Base-by-base conservation (phyloP, 2,797 vertebrate genomes). In the Oreochromis mossambicus region DNA sequence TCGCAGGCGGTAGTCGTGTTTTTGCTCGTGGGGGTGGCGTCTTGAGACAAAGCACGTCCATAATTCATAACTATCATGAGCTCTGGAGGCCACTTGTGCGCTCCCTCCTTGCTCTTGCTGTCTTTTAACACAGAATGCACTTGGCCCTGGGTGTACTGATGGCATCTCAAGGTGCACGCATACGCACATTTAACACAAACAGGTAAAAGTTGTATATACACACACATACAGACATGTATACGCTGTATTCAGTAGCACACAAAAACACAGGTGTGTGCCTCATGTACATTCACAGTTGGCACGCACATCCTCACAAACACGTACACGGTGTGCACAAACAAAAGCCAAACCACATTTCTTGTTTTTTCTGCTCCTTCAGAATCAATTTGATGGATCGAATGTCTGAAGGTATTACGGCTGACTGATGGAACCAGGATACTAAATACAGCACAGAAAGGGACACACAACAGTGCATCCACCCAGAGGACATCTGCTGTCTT, bases 361-460 rank as follows among this genome's bases (percentile, higher is more conserved):
- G 86, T 92, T 93, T 90, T 93, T 93, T 91, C 86, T 89, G 86
- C 87, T 93, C 87, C 83, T 88, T 92, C 89, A 91, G 91, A 91
- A 94, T 95, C 94, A 94, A 92, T 94, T 88, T 95, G 94, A 96
- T 94, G 92, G 95, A 96, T 96, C 86, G 80, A 92, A 95, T 95
- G 95, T 95, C 93, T 90, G 78, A 75, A 87, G 82, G 86, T 92
- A 91, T 95, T 94, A 90, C 46, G 52, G 92, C 92, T 94, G 94
- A 95, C 94, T 91, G 92, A 96, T 95, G 93, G 91, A 91, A 81
- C 54, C 87, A 56, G 87, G 87, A 89, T 87, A 86, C 90, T 86
- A 83, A 92, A 92, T 87, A 86, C 84, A 92, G 90, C 91, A 87
- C 81, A 87, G 85, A 86, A 83, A 88, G 80, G 90, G 85, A 85